Conservation (phyloP, 2,113 vertebrate species). For the Dipodomys spectabilis region DNA sequence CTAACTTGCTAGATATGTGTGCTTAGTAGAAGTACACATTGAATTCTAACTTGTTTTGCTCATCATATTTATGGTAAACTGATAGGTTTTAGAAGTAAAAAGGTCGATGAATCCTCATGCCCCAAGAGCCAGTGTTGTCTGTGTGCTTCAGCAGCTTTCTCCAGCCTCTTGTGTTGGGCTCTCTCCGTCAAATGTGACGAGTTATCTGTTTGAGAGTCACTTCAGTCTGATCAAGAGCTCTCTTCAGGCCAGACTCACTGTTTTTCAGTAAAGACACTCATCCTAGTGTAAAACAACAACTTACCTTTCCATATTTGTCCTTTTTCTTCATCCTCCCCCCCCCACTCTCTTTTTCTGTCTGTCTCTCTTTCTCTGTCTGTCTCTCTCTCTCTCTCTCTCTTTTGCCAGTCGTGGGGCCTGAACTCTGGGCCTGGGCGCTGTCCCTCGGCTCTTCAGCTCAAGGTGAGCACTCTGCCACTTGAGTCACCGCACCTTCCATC, state of each 20-base stretch:
- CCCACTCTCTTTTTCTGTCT: too few relatives aligned
- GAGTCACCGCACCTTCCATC: too few relatives aligned
- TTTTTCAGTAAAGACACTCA: neutral
- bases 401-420: too few relatives aligned
- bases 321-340: neutral
- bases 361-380: too few relatives aligned
- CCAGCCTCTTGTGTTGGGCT: accelerated
- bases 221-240: neutral
- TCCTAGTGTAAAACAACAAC: neutral
- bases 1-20: neutral
- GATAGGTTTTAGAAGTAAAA: neutral
- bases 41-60: neutral
- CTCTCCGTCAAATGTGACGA: neutral
- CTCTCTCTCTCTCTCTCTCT: too few relatives aligned
- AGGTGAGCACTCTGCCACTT: too few relatives aligned
- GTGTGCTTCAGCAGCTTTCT: neutral
- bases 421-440: too few relatives aligned
- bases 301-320: neutral
- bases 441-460: too few relatives aligned
- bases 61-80: neutral
- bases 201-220: neutral
- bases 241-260: neutral
- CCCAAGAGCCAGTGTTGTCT: accelerated
- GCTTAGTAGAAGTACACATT: accelerated
- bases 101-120: neutral